Evolutionary conservation across 2,888 invertebrate genomes (phyloP), one percentile per base, ranked within the genome.

Genomic region (Clanis bilineata): DNA sequence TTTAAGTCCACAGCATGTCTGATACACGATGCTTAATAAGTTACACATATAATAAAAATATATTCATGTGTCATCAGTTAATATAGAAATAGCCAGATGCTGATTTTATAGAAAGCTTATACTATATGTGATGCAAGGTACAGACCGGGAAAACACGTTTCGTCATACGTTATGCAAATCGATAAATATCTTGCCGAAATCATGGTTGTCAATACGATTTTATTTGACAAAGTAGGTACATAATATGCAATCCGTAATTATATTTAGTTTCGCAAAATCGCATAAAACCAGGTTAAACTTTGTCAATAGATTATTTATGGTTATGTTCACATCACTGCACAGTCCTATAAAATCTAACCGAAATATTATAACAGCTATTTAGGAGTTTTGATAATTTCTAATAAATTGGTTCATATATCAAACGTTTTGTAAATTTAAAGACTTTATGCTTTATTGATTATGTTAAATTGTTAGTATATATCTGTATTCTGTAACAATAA

Each of bases 401-500:
- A 18, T 18, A 9, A n/a, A 25, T 41, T 43, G 56, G 28, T 32
- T 28, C 10, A 51, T 51, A 18, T 51, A 51, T 57, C 25, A 43
- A 55, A 22, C 28, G 43, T 57, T 57, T 28, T 28, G 56, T 28
- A 28, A 39, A 57, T 41, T 12, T 28, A 43, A 57, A 43, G 28
- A 43, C 43, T 43, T 43, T 62, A 64, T 65, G 32, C 28, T 51
- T 51, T 55, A 61, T 57, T 60, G 28, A 60, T 57, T 59, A 60
- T 60, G 56, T 61, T 57, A 65, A 63, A 59, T 63, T 64, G 25
- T 36, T 57, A 7, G 38, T 69, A 70, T 58, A 60, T 65, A 55
- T 61, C 51, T 56, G 44, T 59, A 62, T 51, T 61, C 51, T 56
- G 44, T 59, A 62, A 62, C 55, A 65, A 62, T 61, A 38, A 54